Conservation (phyloP, 2,113 vertebrate genomes). For the Scortum barcoo region DNA sequence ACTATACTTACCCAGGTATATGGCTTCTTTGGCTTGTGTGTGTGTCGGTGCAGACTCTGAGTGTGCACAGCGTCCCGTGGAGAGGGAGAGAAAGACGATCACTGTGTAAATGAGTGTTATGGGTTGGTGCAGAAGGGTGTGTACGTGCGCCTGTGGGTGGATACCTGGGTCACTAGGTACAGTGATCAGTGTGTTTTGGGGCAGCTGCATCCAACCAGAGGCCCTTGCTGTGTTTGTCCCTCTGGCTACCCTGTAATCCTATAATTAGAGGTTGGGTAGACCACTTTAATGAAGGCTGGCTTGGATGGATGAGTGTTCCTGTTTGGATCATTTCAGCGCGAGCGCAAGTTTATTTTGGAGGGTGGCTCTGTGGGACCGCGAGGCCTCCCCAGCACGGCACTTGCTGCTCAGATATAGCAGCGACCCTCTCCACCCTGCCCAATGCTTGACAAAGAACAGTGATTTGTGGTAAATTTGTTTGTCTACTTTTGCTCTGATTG, state of each 20-base stretch:
- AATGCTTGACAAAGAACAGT: slow-evolving; percentile 64
- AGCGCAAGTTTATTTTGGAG: slow-evolving; percentile 71
- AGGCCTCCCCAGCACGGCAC: slow-evolving; percentile 28
- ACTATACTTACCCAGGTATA: slow-evolving; percentile 74
- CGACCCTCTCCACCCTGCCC: slow-evolving; percentile 29
- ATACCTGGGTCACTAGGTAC: slow-evolving; percentile 76
- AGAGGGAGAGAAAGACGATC: slow-evolving; percentile 49
- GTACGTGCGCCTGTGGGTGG: slow-evolving; percentile 50
- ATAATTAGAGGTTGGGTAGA: slow-evolving; percentile 78
- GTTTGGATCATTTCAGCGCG: slow-evolving; percentile 62
- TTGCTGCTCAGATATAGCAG: slow-evolving; percentile 57
- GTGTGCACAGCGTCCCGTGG: slow-evolving; percentile 14
- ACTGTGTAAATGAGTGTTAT: slow-evolving; percentile 76
- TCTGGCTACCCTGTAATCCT: slow-evolving; percentile 67
- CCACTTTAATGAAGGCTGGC: slow-evolving; percentile 74
- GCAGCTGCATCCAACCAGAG: slow-evolving; percentile 64
- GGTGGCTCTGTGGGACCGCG: slow-evolving; percentile 46
- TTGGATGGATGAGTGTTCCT: slow-evolving; percentile 65
- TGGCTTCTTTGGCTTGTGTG: slow-evolving; percentile 53
- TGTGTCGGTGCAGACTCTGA: slow-evolving; percentile 39
- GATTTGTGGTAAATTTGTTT: slow-evolving; percentile 59
- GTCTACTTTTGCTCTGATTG: slow-evolving; percentile 53
- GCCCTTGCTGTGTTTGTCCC: slow-evolving; percentile 64
- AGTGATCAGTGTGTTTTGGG: slow-evolving; percentile 71
- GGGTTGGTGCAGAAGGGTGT: slow-evolving; percentile 50